phyloP scores from a whole-genome alignment of 2,797 vertebrate species.

The Tragelaphus eurycerus region DNA sequence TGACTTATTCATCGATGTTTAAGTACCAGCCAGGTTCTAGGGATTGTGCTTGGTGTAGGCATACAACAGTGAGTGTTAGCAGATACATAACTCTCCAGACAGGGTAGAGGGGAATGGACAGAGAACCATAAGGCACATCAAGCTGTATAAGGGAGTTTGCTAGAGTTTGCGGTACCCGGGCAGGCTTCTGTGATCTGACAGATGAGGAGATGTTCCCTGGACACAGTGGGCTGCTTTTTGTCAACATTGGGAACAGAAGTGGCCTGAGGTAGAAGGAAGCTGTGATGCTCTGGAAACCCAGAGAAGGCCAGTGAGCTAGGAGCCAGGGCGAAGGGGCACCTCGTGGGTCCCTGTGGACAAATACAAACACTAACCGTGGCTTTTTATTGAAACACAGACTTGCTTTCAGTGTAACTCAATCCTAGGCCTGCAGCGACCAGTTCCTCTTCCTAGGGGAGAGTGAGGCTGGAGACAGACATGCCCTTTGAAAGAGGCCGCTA shows the following conservation, averaged over 20 bases:
- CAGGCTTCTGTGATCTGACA: neutral
- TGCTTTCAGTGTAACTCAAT: neutral
- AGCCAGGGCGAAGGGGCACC: neutral
- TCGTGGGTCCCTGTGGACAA: neutral
- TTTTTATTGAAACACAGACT: constrained; percentile 1
- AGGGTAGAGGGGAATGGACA: neutral
- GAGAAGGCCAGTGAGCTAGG: neutral
- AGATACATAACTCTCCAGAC: neutral
- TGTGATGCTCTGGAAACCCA: neutral
- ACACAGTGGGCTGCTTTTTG: neutral
- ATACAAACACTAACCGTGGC: neutral
- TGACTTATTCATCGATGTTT: neutral
- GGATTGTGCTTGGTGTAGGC: neutral
- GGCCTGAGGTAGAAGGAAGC: neutral
- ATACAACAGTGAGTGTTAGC: neutral
- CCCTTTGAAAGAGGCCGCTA: neutral
- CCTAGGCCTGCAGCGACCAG: neutral
- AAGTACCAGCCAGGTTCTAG: neutral
- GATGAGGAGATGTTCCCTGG: neutral
- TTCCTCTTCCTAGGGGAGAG: neutral
- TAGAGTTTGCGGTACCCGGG: neutral
- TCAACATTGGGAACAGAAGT: neutral
- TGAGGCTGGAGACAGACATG: neutral
- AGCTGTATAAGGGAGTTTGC: neutral
- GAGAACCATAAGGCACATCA: neutral